These are phyloP conservation scores for Palythoa grandiflora DNA, from an alignment of 92 coral and sea anemone genomes.

Conservation along the genomic window DNA sequence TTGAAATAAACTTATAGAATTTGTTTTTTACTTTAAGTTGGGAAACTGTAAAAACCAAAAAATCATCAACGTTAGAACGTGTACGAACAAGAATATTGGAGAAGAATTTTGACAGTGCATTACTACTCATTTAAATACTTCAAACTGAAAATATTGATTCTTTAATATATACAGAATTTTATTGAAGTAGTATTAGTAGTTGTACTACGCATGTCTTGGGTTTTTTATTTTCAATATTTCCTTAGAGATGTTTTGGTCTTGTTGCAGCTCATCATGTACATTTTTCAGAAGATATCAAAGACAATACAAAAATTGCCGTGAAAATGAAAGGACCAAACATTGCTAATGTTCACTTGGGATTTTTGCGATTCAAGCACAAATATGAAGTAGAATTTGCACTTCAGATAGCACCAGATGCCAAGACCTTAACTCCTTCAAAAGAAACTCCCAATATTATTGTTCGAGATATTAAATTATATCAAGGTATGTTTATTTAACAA, in stretches of 20 bases:
- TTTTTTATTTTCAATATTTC: background rate
- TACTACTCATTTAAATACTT: no score
- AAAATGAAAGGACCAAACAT: slow-evolving; percentile 74
- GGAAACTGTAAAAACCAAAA: no score
- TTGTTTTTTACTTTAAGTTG: no score
- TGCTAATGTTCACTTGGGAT: slow-evolving; percentile 91
- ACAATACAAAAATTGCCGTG: slow-evolving; percentile 90
- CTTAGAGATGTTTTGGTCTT: background rate
- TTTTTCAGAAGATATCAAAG: slow-evolving; percentile 81
- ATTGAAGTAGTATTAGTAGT: background rate
- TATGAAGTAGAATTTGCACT: slow-evolving; percentile 81
- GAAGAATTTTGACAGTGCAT: no score
- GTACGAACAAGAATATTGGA: no score
- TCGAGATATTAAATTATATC: slow-evolving; percentile 21
- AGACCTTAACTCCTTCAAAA: slow-evolving; percentile 22
- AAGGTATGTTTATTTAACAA: slow-evolving; percentile 8
- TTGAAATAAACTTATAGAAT: no score
- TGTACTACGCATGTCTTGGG: background rate
- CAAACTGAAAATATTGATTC: no score
- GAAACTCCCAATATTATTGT: slow-evolving; percentile 5
- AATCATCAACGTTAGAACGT: no score
- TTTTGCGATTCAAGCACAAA: slow-evolving; percentile 90
- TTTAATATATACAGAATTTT: no score
- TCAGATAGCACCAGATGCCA: slow-evolving; percentile 73
- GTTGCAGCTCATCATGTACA: slow-evolving; percentile 89